Evolutionary conservation across 2,113 vertebrate genomes (phyloP).

Genomic region (Aspiorhynchus laticeps): DNA sequence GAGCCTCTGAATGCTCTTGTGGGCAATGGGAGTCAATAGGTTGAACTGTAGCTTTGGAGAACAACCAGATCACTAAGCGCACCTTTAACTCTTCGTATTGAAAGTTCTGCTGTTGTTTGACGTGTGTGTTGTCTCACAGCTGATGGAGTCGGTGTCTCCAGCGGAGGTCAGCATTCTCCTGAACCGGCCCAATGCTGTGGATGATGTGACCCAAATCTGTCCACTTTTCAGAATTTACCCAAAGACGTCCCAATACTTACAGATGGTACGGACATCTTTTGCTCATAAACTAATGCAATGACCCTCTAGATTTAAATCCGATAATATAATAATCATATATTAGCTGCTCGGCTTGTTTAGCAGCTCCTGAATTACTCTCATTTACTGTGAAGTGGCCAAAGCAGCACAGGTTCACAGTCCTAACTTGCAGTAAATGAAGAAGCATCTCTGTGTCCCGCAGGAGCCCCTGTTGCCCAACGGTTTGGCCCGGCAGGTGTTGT

Average conservation of each 20-base stretch:
- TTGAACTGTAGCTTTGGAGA: background rate
- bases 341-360: background rate
- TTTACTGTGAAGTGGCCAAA: background rate
- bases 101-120: constrained; percentile 33
- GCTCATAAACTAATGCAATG: background rate
- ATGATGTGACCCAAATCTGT: constrained; percentile 63
- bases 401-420: background rate
- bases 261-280: constrained; percentile 59
- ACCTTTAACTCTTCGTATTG: background rate
- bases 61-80: background rate
- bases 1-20: background rate
- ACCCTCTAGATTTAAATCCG: background rate
- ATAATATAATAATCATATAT: background rate
- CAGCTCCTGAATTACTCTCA: background rate
- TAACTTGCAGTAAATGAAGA: background rate
- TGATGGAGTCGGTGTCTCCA: constrained; percentile 72
- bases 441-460: constrained; percentile 55
- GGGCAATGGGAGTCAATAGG: background rate
- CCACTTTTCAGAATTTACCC: constrained; percentile 64
- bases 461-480: constrained; percentile 55
- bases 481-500: constrained; percentile 62
- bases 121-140: constrained; percentile 55
- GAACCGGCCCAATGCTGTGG: constrained; percentile 50
- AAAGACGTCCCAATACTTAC: constrained; percentile 62
- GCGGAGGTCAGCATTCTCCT: constrained; percentile 65